These are phyloP conservation scores for Mesochorus sp. DNA, from an alignment of 2,888 invertebrate species.

Conservation along the genomic window DNA sequence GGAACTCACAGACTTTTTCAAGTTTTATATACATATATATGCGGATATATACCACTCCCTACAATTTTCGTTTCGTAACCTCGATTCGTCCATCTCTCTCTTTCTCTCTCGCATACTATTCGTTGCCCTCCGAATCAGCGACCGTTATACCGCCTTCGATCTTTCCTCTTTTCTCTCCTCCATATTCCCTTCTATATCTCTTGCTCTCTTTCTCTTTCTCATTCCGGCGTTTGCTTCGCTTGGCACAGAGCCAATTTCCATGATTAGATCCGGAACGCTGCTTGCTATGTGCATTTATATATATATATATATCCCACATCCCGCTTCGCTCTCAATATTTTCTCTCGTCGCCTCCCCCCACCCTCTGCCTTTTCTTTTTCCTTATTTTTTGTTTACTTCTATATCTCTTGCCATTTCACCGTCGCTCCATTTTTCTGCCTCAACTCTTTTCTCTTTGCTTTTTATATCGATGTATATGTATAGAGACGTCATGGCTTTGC, in stretches of 20 bases:
- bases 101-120: constrained; percentile 36
- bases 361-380: constrained; percentile 7
- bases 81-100: constrained; percentile 36
- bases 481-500: too few relatives aligned
- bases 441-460: constrained; percentile 41
- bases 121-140: constrained; percentile 30
- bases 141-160: constrained; percentile 59
- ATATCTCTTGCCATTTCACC: constrained; percentile 41
- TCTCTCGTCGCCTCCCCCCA: constrained; percentile 44
- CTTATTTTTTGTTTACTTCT: background rate
- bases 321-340: constrained; percentile 61
- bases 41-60: constrained; percentile 4
- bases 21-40: too few relatives aligned
- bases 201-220: constrained; percentile 40
- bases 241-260: constrained; percentile 71
- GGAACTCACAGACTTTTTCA: constrained; percentile 34
- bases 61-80: constrained; percentile 55
- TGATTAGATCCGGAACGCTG: constrained; percentile 73
- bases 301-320: constrained; percentile 29
- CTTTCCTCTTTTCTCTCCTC: too few relatives aligned
- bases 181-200: constrained; percentile 40
- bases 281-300: constrained; percentile 24
- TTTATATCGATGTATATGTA: constrained; percentile 50
- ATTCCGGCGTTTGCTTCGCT: constrained; percentile 56
- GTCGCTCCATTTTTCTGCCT: constrained; percentile 47